These are phyloP conservation scores for Netelia virgata DNA, from an alignment of 2,888 invertebrate genomes.

Conservation along the genomic window DNA sequence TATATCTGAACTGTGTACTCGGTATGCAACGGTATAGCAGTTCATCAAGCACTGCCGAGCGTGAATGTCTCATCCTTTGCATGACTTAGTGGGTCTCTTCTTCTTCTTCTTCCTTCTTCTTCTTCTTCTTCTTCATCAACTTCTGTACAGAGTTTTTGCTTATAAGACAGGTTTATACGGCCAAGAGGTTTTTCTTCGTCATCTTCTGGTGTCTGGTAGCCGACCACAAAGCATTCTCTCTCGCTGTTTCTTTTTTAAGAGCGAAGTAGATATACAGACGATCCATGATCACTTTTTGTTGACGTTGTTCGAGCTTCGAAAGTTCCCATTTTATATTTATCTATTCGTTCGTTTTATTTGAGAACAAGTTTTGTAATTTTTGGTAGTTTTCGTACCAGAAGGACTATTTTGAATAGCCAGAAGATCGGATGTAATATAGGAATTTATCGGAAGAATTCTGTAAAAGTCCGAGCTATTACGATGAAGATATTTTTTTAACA, in stretches of 20 bases:
- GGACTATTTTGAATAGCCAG: too few relatives aligned
- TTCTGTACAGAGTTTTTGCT: slow-evolving; percentile 12
- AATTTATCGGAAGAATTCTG: too few relatives aligned
- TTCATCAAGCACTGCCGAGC: background rate
- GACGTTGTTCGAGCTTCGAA: slow-evolving; percentile 9
- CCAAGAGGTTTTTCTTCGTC: slow-evolving; percentile 9
- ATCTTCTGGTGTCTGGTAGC: background rate
- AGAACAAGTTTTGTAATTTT: background rate
- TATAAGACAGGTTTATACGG: background rate
- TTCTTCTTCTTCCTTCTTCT: slow-evolving; percentile 1
- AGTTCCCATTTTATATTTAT: background rate
- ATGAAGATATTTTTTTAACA: too few relatives aligned
- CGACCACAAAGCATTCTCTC: background rate
- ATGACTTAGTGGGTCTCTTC: slow-evolving; percentile 64
- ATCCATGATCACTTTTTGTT: background rate
- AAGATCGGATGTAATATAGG: too few relatives aligned
- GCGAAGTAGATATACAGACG: background rate
- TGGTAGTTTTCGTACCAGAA: background rate
- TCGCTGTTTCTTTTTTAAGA: background rate
- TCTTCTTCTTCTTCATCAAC: slow-evolving; percentile 22
- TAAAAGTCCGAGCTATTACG: too few relatives aligned
- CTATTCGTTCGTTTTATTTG: background rate
- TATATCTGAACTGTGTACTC: background rate
- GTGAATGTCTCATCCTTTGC: slow-evolving; percentile 25
- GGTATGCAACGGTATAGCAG: background rate